These are phyloP conservation scores for Globicephala melas DNA, from an alignment of 2,113 vertebrate species.

Conservation along the genomic window DNA sequence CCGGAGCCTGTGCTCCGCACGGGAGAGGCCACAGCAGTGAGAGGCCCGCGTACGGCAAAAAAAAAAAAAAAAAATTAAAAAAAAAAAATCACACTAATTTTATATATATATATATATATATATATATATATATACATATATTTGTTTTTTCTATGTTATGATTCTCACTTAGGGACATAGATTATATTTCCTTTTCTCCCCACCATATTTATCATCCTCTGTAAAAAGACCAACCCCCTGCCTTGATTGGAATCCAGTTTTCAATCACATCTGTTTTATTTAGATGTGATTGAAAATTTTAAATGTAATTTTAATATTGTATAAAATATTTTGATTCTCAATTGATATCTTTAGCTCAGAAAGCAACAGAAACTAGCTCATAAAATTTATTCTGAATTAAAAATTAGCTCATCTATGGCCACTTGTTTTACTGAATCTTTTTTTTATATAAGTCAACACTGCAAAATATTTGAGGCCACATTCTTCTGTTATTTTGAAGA, in stretches of 20 bases:
- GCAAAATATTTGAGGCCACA: background rate
- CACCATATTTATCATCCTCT: background rate
- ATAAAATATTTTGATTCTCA: background rate
- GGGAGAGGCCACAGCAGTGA: no score
- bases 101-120: background rate
- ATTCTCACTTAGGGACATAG: background rate
- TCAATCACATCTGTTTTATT: background rate
- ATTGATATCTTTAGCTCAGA: background rate
- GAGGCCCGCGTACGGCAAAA: no score
- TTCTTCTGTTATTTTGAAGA: background rate
- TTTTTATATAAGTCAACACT: background rate
- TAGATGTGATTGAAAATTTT: no score
- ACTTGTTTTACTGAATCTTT: background rate
- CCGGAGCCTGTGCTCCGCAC: no score
- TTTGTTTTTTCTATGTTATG: background rate
- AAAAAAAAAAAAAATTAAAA: no score
- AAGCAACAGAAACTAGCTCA: background rate
- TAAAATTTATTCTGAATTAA: background rate
- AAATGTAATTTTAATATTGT: background rate
- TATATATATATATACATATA: no score
- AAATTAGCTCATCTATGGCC: background rate
- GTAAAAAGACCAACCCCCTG: background rate
- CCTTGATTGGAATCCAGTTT: background rate
- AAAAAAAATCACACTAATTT: background rate
- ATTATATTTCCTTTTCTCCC: background rate